Conservation (phyloP, 2,797 vertebrate species). For the Lithobates sylvaticus region DNA sequence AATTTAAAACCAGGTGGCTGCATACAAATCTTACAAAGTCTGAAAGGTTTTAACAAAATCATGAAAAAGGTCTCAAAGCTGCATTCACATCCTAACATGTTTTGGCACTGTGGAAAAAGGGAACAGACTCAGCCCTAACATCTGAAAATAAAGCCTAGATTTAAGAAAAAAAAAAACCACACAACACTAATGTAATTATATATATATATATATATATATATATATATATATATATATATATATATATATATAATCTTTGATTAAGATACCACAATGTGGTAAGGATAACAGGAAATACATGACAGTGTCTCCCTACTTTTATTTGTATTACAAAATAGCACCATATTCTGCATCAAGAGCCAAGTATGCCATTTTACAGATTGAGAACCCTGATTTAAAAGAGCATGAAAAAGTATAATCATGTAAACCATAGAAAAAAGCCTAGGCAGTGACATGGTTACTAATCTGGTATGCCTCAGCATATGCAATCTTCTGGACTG, state of each 20-base stretch:
- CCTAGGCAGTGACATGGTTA: neutral
- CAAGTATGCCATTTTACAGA: neutral
- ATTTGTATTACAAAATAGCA: slow-evolving; percentile 1
- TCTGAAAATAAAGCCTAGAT: neutral
- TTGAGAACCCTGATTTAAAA: neutral
- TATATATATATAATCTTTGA: too few species aligned
- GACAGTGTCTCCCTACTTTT: neutral
- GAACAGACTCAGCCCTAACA: neutral
- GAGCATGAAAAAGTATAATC: neutral
- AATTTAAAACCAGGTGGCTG: slow-evolving; percentile 20
- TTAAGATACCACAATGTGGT: slow-evolving; percentile 35
- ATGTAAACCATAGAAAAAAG: neutral
- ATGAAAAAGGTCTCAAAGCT: neutral
- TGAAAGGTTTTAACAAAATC: neutral
- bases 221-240: too few species aligned
- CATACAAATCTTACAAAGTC: neutral
- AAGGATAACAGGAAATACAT: neutral
- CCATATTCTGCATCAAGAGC: neutral
- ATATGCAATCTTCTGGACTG: neutral
- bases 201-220: too few species aligned
- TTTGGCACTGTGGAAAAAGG: neutral
- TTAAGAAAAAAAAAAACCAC: neutral
- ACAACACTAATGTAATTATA: too few species aligned
- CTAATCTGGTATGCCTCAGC: neutral
- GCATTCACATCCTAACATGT: neutral